These are phyloP conservation scores for Mohoua ochrocephala DNA, from an alignment of 2,113 vertebrate genomes.

Conservation along the genomic window DNA sequence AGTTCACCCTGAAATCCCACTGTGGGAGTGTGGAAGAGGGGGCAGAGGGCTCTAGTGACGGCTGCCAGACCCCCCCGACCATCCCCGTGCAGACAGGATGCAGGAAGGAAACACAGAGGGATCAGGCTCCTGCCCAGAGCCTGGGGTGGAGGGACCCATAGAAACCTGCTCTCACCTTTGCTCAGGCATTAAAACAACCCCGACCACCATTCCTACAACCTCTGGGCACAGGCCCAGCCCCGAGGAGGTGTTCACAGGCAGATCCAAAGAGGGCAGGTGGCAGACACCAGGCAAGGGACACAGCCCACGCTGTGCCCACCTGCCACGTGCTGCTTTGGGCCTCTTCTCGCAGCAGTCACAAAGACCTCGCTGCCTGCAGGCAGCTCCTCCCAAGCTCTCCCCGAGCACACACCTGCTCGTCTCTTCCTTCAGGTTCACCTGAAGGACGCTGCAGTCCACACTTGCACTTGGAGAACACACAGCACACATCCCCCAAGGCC, in stretches of 20 bases:
- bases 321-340: background rate
- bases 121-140: background rate
- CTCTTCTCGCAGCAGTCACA: background rate
- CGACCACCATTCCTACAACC: background rate
- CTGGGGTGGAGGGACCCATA: background rate
- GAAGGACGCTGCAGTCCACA: background rate
- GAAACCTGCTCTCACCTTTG: background rate
- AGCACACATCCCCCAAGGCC: accelerated
- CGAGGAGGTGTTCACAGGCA: background rate
- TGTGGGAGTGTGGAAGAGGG: background rate
- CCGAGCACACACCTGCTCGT: background rate
- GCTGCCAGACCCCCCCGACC: accelerated
- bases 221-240: background rate
- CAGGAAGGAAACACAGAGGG: background rate
- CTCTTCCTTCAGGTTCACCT: background rate
- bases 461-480: background rate
- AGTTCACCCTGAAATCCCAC: background rate
- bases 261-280: background rate
- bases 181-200: background rate
- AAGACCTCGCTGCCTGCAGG: accelerated
- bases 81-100: accelerated
- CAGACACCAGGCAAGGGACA: background rate
- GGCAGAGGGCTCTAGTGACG: background rate
- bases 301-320: background rate
- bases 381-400: background rate